Conservation (phyloP, 1,140 invertebrate genomes). For the Sweltsa coloradensis region DNA sequence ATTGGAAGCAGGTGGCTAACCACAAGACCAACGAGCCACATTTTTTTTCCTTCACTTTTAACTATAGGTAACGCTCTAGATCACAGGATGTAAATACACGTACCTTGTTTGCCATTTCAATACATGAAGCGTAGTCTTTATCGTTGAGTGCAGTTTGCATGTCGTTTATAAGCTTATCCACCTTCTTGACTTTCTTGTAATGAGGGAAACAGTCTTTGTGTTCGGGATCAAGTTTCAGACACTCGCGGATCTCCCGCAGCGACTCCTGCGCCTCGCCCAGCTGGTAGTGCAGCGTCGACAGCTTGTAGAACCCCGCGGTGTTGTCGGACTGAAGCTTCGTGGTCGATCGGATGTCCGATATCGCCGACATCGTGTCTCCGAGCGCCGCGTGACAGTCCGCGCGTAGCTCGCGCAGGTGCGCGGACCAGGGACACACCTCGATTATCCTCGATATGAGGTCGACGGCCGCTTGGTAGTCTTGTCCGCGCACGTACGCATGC, state of each 20-base stretch:
- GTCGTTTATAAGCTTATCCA: conserved; percentile 74
- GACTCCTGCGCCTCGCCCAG: conserved; percentile 86
- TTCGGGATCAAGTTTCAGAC: conserved; percentile 94
- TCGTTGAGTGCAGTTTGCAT: conserved; percentile 55
- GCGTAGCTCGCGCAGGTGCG: conserved; percentile 67
- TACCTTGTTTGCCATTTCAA: conserved; percentile 54
- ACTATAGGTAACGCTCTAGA: conserved; percentile 1
- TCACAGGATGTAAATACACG: conserved; percentile 5
- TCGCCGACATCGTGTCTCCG: conserved; percentile 76
- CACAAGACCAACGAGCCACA: no score
- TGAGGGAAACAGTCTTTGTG: conserved; percentile 92
- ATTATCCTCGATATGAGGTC: conserved; percentile 57
- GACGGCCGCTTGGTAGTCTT: conserved; percentile 58
- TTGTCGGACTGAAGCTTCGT: conserved; percentile 87
- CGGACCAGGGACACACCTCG: conserved; percentile 82
- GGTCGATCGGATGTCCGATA: conserved; percentile 79
- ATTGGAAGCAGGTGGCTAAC: no score
- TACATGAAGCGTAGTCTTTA: conserved; percentile 62
- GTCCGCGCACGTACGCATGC: conserved; percentile 47
- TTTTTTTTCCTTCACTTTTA: neutral
- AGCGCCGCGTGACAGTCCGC: conserved; percentile 70
- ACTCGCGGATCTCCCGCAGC: conserved; percentile 88
- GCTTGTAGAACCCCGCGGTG: conserved; percentile 73
- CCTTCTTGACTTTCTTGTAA: conserved; percentile 94
- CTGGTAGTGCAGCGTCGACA: conserved; percentile 75